Evolutionary conservation across 2,797 vertebrate species (phyloP).

Genomic region (Oophaga sylvatica): DNA sequence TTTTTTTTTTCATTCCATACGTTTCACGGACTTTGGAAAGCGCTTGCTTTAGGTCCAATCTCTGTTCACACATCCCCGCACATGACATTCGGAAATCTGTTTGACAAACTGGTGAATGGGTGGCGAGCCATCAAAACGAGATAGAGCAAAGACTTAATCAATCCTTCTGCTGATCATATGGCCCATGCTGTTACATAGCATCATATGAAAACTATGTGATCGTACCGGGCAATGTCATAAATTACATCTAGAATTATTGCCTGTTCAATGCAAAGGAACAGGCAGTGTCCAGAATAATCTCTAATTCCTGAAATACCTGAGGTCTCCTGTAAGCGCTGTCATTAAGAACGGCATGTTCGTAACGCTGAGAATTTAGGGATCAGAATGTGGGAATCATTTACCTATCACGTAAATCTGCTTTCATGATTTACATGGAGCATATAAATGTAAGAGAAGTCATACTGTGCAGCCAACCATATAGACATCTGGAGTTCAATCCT

Average conservation of each 20-base stretch:
- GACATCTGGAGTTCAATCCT: neutral
- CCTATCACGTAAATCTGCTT: neutral
- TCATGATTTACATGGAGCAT: neutral
- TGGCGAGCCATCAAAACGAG: neutral
- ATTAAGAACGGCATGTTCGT: neutral
- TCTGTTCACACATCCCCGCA: neutral
- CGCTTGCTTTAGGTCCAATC: too few species aligned
- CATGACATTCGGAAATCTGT: neutral
- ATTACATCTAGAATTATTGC: conserved; percentile 16
- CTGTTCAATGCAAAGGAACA: conserved; percentile 31
- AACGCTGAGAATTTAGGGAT: neutral
- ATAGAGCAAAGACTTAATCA: neutral
- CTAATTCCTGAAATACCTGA: conserved; percentile 33
- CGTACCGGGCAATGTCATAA: neutral
- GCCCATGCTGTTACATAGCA: neutral
- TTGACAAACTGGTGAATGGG: neutral
- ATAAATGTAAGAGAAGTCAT: neutral
- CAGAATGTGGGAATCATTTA: neutral
- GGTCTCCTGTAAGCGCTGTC: neutral
- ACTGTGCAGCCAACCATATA: neutral
- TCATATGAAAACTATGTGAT: neutral
- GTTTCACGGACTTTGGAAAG: neutral
- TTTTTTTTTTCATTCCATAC: neutral
- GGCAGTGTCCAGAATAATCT: neutral
- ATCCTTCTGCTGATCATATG: neutral